phyloP scores from a whole-genome alignment of 1,140 invertebrate species.

The Leguminivora glycinivorella region DNA sequence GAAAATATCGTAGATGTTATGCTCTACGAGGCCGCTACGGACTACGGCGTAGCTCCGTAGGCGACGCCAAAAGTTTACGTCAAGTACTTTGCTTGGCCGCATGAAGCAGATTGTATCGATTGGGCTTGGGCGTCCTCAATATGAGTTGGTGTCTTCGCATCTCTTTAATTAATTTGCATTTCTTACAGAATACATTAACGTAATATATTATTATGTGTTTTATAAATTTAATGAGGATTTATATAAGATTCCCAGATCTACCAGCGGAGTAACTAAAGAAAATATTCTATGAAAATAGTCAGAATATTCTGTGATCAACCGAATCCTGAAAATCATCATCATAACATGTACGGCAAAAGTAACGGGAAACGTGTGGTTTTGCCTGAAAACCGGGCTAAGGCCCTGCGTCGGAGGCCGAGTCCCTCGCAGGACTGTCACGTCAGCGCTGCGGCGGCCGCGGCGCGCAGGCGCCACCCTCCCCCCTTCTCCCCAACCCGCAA shows the following conservation, averaged over 20 bases:
- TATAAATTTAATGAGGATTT: no score
- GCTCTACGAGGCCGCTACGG: slow-evolving; percentile 23
- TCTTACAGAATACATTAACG: not conserved
- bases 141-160: slow-evolving; percentile 48
- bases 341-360: slow-evolving; percentile 29
- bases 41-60: slow-evolving; percentile 47
- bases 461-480: slow-evolving; percentile 67
- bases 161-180: slow-evolving; percentile 27
- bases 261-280: not conserved
- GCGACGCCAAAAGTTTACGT: slow-evolving; percentile 50
- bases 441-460: slow-evolving; percentile 55
- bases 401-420: slow-evolving; percentile 49
- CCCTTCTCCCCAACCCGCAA: slow-evolving; percentile 68
- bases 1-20: slow-evolving; percentile 25
- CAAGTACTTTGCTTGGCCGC: slow-evolving; percentile 41
- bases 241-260: no score
- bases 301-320: not conserved
- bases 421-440: slow-evolving; percentile 66
- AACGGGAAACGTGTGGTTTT: slow-evolving; percentile 55
- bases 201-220: no score
- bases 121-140: slow-evolving; percentile 44
- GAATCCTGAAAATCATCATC: slow-evolving; percentile 12
- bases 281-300: not conserved
- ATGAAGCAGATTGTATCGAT: slow-evolving; percentile 58
- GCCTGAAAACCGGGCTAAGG: slow-evolving; percentile 34